Conservation (phyloP, 2,888 invertebrate genomes). For the Junonia oenone region DNA sequence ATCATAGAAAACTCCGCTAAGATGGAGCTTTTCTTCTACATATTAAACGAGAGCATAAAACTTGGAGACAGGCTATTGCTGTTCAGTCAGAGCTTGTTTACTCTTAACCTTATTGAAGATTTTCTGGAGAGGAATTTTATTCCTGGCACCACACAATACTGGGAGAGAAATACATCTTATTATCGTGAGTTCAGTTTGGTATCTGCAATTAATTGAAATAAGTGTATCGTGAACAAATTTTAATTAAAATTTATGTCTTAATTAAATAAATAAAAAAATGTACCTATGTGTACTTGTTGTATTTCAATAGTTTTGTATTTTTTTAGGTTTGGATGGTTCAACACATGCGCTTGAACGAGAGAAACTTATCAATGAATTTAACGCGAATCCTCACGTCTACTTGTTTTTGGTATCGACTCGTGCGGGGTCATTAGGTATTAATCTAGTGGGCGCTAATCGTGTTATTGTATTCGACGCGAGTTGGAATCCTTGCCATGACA, state of each 20-base stretch:
- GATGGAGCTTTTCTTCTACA: slow-evolving; percentile 94
- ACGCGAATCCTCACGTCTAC: slow-evolving; percentile 90
- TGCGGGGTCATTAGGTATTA: slow-evolving; percentile 97
- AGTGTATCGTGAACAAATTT: too few species aligned
- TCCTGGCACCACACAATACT: slow-evolving; percentile 85
- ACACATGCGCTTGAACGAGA: slow-evolving; percentile 96
- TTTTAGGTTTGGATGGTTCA: slow-evolving; percentile 93
- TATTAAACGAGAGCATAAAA: slow-evolving; percentile 92
- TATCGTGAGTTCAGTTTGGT: slow-evolving; percentile 85
- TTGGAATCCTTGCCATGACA: slow-evolving; percentile 99
- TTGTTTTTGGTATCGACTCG: slow-evolving; percentile 97
- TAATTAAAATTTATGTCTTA: too few species aligned
- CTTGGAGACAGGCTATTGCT: slow-evolving; percentile 94
- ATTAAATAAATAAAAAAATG: too few species aligned
- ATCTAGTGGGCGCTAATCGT: slow-evolving; percentile 97
- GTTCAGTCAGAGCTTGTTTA: slow-evolving; percentile 97
- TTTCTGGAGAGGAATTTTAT: slow-evolving; percentile 88
- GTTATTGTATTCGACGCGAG: slow-evolving; percentile 98
- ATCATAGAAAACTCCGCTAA: slow-evolving; percentile 95
- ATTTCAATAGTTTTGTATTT: too few species aligned
- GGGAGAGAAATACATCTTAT: slow-evolving; percentile 93
- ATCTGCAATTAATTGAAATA: too few species aligned
- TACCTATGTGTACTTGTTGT: too few species aligned
- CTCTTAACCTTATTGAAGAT: slow-evolving; percentile 96
- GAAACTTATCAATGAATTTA: slow-evolving; percentile 97